phyloP scores from a whole-genome alignment of 2,797 vertebrate species.

The Enoplosus armatus region DNA sequence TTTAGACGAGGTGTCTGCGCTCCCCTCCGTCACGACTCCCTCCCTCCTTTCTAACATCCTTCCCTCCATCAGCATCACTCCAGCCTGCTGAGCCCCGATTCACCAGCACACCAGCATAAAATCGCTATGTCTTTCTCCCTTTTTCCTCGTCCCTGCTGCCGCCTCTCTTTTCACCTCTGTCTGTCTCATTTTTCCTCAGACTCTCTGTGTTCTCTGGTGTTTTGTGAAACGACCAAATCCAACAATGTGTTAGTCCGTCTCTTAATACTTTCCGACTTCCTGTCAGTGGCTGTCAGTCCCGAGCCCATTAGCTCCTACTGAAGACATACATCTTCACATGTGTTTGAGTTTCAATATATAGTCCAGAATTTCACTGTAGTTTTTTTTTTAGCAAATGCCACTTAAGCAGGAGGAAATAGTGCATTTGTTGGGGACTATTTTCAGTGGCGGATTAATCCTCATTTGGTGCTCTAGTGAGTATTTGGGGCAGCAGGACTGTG shows the following conservation, averaged over 20 bases:
- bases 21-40: constrained; percentile 69
- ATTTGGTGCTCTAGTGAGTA: not conserved
- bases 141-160: constrained; percentile 15
- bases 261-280: not conserved
- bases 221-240: not conserved
- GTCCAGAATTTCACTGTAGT: not conserved
- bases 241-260: not conserved
- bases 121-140: not conserved
- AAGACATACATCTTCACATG: not conserved
- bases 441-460: not conserved
- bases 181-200: not conserved
- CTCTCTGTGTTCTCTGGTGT: not conserved
- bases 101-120: constrained; percentile 11
- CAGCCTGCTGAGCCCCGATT: constrained; percentile 29
- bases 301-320: not conserved
- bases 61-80: constrained; percentile 54
- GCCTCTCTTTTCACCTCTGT: constrained; percentile 4
- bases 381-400: not conserved
- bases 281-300: not conserved
- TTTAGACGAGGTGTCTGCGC: constrained; percentile 65
- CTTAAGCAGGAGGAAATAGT: not conserved
- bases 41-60: constrained; percentile 28
- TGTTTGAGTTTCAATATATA: not conserved
- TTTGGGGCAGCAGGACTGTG: not conserved
- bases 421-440: constrained; percentile 8